These are phyloP conservation scores for Picus viridis DNA, from an alignment of 2,797 vertebrate genomes.

Conservation along the genomic window DNA sequence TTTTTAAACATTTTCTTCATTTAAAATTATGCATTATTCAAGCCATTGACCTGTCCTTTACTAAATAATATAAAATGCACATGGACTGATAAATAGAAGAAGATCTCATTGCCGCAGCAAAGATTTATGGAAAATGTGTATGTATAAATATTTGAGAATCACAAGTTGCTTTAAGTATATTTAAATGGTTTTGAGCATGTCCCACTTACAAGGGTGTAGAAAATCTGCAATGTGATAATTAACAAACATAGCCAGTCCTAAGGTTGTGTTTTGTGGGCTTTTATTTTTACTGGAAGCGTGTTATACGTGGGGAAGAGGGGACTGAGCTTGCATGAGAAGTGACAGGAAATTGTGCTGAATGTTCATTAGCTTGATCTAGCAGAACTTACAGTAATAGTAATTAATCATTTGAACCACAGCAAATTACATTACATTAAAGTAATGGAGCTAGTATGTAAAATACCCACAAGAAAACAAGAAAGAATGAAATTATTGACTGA, in stretches of 20 bases:
- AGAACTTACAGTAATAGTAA: conserved; percentile 50
- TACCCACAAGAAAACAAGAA: conserved; percentile 26
- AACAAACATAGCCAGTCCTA: neutral
- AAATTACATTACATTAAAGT: conserved; percentile 26
- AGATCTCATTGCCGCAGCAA: neutral
- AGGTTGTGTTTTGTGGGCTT: neutral
- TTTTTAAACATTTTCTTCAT: conserved; percentile 76
- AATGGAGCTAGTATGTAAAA: conserved; percentile 41
- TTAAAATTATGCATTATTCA: conserved; percentile 58
- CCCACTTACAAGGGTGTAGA: neutral
- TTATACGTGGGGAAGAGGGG: neutral
- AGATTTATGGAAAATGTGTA: neutral
- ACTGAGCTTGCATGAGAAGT: conserved; percentile 10
- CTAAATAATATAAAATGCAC: conserved; percentile 42
- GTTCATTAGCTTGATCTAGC: conserved; percentile 45
- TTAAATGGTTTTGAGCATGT: neutral
- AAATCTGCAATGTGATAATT: neutral
- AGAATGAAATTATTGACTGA: conserved; percentile 10
- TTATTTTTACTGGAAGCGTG: neutral
- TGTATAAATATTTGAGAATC: conserved; percentile 7
- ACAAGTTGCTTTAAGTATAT: neutral
- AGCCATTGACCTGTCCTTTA: conserved; percentile 41
- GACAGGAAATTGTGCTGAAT: conserved; percentile 38
- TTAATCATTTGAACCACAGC: conserved; percentile 48
- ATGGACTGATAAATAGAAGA: neutral